Evolutionary conservation across 2,797 vertebrate genomes (phyloP).

Genomic region (Bovichtus diacanthus): DNA sequence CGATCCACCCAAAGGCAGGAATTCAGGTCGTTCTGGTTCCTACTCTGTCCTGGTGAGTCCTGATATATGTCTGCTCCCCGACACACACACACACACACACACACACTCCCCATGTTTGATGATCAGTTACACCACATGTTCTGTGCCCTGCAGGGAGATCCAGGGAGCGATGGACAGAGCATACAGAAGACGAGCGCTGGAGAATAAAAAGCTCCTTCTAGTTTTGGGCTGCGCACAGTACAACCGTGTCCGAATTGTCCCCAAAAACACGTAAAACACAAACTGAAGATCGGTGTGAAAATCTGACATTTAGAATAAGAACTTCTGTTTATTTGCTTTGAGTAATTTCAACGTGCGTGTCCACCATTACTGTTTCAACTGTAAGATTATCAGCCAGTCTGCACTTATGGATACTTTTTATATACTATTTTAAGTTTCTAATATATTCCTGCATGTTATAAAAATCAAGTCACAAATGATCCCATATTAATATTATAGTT

Average conservation of each 20-base stretch:
- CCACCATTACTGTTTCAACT: constrained; percentile 48
- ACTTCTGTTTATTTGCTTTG: constrained; percentile 32
- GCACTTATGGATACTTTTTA: constrained; percentile 51
- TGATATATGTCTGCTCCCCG: neutral
- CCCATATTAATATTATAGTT: constrained; percentile 61
- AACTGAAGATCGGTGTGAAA: constrained; percentile 38
- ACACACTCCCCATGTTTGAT: neutral
- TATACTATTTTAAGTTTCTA: constrained; percentile 69
- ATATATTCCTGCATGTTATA: constrained; percentile 78
- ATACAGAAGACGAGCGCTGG: constrained; percentile 33
- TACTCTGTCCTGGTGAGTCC: constrained; percentile 77
- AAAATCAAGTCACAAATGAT: constrained; percentile 52
- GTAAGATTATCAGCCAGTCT: constrained; percentile 51
- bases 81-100: too few species aligned
- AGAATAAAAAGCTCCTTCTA: constrained; percentile 18
- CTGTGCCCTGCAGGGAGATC: constrained; percentile 70
- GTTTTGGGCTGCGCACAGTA: constrained; percentile 2
- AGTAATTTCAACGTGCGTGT: constrained; percentile 23
- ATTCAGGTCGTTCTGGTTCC: constrained; percentile 67
- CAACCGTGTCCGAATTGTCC: constrained; percentile 10
- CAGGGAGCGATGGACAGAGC: constrained; percentile 52
- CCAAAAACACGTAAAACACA: constrained; percentile 10
- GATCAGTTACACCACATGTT: constrained; percentile 10
- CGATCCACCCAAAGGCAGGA: constrained; percentile 59
- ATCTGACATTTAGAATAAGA: constrained; percentile 22